Percentiles rank a stretch among this genome's conserved stretches.
Evolutionary conservation across 2,888 invertebrate genomes (phyloP).

Genomic region (Mellilla xanthometata): DNA sequence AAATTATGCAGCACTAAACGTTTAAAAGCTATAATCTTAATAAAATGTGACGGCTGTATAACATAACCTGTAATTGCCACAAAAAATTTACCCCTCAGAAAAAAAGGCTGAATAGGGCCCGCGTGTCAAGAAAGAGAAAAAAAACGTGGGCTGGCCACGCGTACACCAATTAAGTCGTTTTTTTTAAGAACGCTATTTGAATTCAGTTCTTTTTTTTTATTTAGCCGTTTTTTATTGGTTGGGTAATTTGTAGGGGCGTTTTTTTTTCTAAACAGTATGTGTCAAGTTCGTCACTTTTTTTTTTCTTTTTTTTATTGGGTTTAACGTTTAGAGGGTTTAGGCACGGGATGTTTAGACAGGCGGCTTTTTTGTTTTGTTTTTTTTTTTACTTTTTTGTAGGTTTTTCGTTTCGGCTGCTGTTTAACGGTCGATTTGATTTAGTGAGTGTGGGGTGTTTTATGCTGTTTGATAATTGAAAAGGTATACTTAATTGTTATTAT

Average conservation of each 20-base stretch:
- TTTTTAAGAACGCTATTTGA: slow-evolving; percentile 50
- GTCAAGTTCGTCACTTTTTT: slow-evolving; percentile 59
- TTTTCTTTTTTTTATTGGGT: slow-evolving; percentile 43
- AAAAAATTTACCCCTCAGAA: slow-evolving; percentile 72
- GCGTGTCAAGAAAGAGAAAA: slow-evolving; percentile 51
- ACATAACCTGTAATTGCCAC: slow-evolving; percentile 56
- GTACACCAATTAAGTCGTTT: slow-evolving; percentile 71
- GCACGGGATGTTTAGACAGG: slow-evolving; percentile 61
- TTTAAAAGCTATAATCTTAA: slow-evolving; percentile 61
- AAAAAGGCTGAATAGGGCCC: slow-evolving; percentile 39
- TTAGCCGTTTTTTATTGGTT: not conserved
- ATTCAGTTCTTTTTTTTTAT: slow-evolving; percentile 37
- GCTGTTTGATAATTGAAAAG: slow-evolving; percentile 28
- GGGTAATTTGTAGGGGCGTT: slow-evolving; percentile 71
- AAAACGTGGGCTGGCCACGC: slow-evolving; percentile 71
- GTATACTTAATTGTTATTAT: too few relatives aligned
- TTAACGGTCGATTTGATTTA: slow-evolving; percentile 60
- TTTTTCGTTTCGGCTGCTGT: slow-evolving; percentile 64
- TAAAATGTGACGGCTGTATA: slow-evolving; percentile 56
- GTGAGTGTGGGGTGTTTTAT: slow-evolving; percentile 37
- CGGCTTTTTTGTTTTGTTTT: slow-evolving; percentile 34
- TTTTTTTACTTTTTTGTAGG: slow-evolving; percentile 40
- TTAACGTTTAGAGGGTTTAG: slow-evolving; percentile 60
- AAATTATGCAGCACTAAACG: slow-evolving; percentile 52
- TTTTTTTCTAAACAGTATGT: slow-evolving; percentile 60